Evolutionary conservation across 2,888 invertebrate species (phyloP).

Genomic region (Hypena proboscidalis): DNA sequence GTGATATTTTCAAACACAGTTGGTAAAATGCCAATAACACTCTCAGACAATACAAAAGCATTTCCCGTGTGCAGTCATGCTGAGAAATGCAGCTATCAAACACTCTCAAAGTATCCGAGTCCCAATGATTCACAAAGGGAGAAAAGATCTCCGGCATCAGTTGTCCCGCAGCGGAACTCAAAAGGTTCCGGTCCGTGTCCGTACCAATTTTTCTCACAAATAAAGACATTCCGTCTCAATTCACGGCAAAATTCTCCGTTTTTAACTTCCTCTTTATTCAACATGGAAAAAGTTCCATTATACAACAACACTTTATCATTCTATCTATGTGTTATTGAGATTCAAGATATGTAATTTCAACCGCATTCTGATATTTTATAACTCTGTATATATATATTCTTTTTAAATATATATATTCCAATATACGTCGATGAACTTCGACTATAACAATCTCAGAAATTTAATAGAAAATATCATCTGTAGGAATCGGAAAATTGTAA

Average conservation of each 20-base stretch:
- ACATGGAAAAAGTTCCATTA: no score
- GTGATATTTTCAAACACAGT: neutral
- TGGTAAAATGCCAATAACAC: neutral
- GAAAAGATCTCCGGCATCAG: constrained; percentile 1
- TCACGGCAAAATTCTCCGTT: no score
- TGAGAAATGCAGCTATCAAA: constrained; percentile 13
- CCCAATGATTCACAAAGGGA: constrained; percentile 1
- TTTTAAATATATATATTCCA: no score
- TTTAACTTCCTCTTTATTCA: no score
- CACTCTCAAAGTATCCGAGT: constrained; percentile 7
- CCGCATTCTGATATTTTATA: neutral
- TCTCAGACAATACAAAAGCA: neutral
- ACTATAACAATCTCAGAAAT: no score
- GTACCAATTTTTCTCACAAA: constrained; percentile 1
- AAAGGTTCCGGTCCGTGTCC: neutral
- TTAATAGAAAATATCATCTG: constrained; percentile 24
- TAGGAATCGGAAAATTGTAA: constrained; percentile 18
- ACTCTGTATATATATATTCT: no score
- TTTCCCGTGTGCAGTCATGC: constrained; percentile 7
- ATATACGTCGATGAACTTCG: no score
- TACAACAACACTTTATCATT: no score
- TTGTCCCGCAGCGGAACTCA: constrained; percentile 4
- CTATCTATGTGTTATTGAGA: neutral
- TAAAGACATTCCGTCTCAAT: constrained; percentile 1
- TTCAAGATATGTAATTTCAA: constrained; percentile 3